phyloP scores from a whole-genome alignment of 30 jellyfish, hydroid and myxozoan genomes.

The Hydra vulgaris region DNA sequence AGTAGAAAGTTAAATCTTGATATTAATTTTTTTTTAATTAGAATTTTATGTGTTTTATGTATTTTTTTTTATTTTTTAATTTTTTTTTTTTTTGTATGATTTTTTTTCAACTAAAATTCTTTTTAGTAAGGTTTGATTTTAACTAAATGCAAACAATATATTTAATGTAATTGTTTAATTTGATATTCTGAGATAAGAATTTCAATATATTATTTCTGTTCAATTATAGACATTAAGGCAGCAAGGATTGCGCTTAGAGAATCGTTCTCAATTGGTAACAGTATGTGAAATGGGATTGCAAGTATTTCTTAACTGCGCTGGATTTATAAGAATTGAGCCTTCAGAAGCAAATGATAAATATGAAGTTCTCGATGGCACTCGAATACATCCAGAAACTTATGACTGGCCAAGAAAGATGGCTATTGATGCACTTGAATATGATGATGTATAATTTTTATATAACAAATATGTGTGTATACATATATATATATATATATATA shows the following conservation, averaged over 20 bases:
- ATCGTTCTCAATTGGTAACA: slow-evolving; percentile 90
- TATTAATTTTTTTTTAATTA: too few species aligned
- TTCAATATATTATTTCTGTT: background rate
- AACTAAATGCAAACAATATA: background rate
- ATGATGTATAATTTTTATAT: slow-evolving; percentile 76
- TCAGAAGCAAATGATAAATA: slow-evolving; percentile 63
- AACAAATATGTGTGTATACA: too few species aligned
- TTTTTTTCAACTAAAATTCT: too few species aligned
- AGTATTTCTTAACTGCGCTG: slow-evolving; percentile 93
- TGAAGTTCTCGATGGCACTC: slow-evolving; percentile 86
- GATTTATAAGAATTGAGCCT: slow-evolving; percentile 70
- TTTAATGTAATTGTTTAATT: background rate
- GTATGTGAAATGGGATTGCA: slow-evolving; percentile 97
- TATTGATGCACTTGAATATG: slow-evolving; percentile 85
- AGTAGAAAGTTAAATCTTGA: too few species aligned
- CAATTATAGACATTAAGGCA: slow-evolving; percentile 53
- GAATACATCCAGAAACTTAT: slow-evolving; percentile 98
- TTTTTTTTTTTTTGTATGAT: too few species aligned
- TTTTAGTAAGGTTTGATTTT: too few species aligned
- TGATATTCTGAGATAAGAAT: background rate
- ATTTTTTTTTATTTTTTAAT: too few species aligned
- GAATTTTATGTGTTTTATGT: too few species aligned
- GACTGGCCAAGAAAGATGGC: slow-evolving; percentile 99
- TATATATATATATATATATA: too few species aligned
- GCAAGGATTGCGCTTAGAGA: slow-evolving; percentile 63